These are phyloP conservation scores for Eudorcas thomsonii DNA, from an alignment of 2,113 vertebrate genomes.

Conservation along the genomic window DNA sequence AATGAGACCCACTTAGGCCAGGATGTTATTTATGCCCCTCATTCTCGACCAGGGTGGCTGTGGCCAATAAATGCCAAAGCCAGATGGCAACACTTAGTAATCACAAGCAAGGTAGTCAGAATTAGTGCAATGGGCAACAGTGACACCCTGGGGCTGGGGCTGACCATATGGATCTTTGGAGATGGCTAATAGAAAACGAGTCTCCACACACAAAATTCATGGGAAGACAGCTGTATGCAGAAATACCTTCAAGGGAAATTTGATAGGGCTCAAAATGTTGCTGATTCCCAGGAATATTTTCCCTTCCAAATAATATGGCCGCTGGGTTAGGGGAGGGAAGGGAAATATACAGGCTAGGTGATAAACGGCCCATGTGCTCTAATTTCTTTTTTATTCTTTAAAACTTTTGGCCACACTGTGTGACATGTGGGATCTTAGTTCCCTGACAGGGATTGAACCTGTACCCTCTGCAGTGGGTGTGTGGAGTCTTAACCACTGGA, in stretches of 20 bases:
- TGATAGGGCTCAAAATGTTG: not conserved
- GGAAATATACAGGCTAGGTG: not conserved
- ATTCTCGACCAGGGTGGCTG: too few species aligned
- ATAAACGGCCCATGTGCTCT: not conserved
- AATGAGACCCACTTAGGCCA: not conserved
- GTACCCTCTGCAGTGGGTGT: not conserved
- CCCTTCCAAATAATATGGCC: not conserved
- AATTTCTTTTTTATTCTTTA: not conserved
- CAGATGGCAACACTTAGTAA: not conserved
- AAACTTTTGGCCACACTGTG: not conserved
- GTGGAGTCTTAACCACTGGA: not conserved
- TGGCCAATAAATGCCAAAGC: not conserved
- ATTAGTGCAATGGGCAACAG: not conserved
- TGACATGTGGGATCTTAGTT: not conserved
- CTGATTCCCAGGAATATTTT: not conserved
- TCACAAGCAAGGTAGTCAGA: not conserved
- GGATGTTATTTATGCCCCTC: not conserved
- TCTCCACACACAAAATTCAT: not conserved
- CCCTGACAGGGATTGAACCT: not conserved
- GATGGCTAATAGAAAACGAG: not conserved
- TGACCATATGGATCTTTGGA: not conserved
- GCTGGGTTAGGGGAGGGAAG: not conserved
- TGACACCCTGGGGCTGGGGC: too few species aligned
- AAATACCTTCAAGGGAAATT: not conserved
- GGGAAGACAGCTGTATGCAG: not conserved